phyloP scores from a whole-genome alignment of 2,113 vertebrate species.

The Microcebus tavaratra region DNA sequence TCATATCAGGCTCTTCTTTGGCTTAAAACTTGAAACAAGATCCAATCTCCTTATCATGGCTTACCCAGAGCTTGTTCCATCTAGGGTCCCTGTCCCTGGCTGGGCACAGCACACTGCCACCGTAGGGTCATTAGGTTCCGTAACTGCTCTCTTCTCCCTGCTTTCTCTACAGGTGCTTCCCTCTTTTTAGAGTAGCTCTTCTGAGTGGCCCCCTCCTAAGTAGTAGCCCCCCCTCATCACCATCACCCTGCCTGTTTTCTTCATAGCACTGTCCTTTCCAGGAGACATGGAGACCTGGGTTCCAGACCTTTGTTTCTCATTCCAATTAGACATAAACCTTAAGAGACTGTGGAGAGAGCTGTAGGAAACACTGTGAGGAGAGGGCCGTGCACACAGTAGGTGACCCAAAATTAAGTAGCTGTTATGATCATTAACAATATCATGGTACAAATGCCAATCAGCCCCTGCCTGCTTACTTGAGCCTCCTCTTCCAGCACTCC shows the following conservation, averaged over 20 bases:
- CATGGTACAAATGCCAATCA: not conserved
- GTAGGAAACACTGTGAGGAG: not conserved
- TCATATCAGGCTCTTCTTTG: not conserved
- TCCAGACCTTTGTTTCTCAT: constrained; percentile 17
- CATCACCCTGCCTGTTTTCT: not conserved
- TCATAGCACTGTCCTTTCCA: not conserved
- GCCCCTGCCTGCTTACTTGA: not conserved
- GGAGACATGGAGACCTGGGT: not conserved
- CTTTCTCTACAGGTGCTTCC: not conserved
- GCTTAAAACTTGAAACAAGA: constrained; percentile 28
- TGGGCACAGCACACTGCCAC: not conserved
- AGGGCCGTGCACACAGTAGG: not conserved
- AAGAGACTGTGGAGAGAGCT: not conserved
- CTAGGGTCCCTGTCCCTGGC: not conserved
- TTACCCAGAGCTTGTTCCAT: not conserved
- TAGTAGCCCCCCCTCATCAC: not conserved
- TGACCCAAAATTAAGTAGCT: not conserved
- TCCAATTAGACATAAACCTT: not conserved
- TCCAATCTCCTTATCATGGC: not conserved
- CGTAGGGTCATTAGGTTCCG: not conserved
- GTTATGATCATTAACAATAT: not conserved
- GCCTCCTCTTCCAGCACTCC: not conserved
- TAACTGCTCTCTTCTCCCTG: not conserved
- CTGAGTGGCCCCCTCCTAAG: not conserved
- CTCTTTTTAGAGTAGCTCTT: not conserved